phyloP scores from a whole-genome alignment of 30 jellyfish, hydroid and myxozoan genomes.

The Hydractinia echinata region DNA sequence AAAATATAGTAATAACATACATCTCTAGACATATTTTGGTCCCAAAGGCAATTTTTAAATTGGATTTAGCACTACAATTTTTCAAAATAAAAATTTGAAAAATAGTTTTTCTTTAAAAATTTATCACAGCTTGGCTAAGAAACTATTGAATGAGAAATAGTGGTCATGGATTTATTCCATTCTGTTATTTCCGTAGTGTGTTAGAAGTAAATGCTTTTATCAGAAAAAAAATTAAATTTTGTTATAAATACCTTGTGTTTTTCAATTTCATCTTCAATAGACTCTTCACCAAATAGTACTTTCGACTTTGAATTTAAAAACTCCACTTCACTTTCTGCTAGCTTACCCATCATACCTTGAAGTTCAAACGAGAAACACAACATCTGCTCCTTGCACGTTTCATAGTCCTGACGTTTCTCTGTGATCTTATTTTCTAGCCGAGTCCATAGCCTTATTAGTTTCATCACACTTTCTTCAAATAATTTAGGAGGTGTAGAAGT shows the following conservation, averaged over 20 bases:
- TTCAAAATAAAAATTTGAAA: no score
- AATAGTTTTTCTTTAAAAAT: no score
- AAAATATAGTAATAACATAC: no score
- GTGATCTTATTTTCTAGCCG: neutral
- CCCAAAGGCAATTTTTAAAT: no score
- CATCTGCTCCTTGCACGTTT: constrained; percentile 46
- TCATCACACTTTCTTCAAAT: constrained; percentile 6
- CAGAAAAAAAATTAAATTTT: neutral
- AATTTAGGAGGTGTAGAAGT: neutral
- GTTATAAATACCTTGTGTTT: constrained; percentile 36
- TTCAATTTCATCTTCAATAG: constrained; percentile 51
- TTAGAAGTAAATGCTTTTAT: neutral
- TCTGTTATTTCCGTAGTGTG: no score
- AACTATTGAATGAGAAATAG: no score
- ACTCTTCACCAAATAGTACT: constrained; percentile 35
- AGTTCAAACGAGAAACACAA: constrained; percentile 40
- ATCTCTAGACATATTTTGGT: no score
- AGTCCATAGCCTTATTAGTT: neutral
- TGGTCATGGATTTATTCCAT: no score
- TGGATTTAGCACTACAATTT: no score
- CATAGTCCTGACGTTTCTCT: constrained; percentile 35
- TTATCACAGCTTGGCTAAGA: no score
- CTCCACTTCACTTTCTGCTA: constrained; percentile 50
- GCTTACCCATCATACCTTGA: constrained; percentile 41
- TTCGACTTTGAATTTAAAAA: constrained; percentile 13